Percentiles rank a stretch among this genome's conserved stretches.
Evolutionary conservation across 2,797 vertebrate species (phyloP).

Genomic region (Moxostoma hubbsi): DNA sequence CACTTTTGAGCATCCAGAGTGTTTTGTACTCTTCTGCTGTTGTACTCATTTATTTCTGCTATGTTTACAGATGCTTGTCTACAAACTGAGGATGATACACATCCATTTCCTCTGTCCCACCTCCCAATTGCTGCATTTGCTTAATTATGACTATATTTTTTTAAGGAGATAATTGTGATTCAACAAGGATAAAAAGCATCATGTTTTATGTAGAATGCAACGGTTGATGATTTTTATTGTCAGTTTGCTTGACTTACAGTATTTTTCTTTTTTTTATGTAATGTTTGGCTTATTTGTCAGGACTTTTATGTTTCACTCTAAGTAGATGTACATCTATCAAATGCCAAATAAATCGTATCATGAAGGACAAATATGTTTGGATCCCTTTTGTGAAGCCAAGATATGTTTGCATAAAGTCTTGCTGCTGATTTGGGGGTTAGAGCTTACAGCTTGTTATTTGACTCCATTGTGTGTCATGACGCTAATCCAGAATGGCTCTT

Average conservation of each 20-base stretch:
- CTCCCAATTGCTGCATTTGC: conserved; percentile 59
- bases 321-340: conserved; percentile 90
- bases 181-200: conserved; percentile 70
- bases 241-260: conserved; percentile 66
- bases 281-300: conserved; percentile 74
- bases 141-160: conserved; percentile 56
- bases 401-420: conserved; percentile 26
- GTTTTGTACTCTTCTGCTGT: conserved; percentile 26
- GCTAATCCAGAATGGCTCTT: background rate
- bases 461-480: background rate
- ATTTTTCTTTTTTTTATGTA: conserved; percentile 64
- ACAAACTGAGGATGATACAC: conserved; percentile 46
- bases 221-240: conserved; percentile 76
- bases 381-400: conserved; percentile 17
- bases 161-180: conserved; percentile 72
- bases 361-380: conserved; percentile 65
- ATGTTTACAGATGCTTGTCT: conserved; percentile 23
- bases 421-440: no score
- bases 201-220: conserved; percentile 77
- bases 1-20: conserved; percentile 69
- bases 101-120: conserved; percentile 38
- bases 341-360: conserved; percentile 96
- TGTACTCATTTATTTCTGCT: conserved; percentile 9
- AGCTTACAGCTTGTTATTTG: conserved; percentile 31
- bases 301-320: conserved; percentile 70